Percentiles rank a stretch among this genome's conserved stretches.
phyloP scores from a whole-genome alignment of 2,888 invertebrate species.

The Cryptophagus acutangulus region DNA sequence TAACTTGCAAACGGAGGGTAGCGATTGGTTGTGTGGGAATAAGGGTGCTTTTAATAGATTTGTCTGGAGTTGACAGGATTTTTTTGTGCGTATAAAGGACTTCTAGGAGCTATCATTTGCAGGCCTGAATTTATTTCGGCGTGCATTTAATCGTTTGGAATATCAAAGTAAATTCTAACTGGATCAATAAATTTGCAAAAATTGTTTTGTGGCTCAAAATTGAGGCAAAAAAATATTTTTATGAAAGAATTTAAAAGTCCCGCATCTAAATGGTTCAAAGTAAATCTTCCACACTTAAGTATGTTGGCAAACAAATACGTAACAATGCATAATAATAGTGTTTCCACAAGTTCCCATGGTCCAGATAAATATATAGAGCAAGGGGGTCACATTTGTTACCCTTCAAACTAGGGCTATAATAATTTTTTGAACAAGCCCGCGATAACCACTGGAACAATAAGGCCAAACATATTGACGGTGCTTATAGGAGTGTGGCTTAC shows the following conservation, averaged over 20 bases:
- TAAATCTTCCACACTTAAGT: conserved; percentile 40
- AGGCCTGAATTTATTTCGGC: too few relatives aligned
- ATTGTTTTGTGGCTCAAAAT: too few relatives aligned
- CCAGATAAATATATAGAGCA: conserved; percentile 11
- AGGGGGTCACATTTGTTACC: not conserved
- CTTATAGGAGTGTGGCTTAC: conserved; percentile 45
- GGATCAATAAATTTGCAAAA: too few relatives aligned
- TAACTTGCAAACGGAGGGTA: conserved; percentile 3
- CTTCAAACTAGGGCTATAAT: conserved; percentile 36
- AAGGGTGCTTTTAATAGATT: not conserved
- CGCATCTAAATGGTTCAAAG: too few relatives aligned
- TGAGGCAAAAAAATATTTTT: too few relatives aligned
- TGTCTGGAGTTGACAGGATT: conserved; percentile 4
- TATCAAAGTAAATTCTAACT: too few relatives aligned
- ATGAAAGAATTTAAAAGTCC: too few relatives aligned
- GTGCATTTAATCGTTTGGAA: too few relatives aligned
- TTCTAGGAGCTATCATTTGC: too few relatives aligned
- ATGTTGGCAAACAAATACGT: conserved; percentile 40
- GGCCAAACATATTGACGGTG: conserved; percentile 40
- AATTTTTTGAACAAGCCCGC: conserved; percentile 28
- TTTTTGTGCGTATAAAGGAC: not conserved
- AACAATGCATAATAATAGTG: conserved; percentile 40
- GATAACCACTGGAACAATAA: conserved; percentile 32
- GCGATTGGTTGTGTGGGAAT: not conserved
- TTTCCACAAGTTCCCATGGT: conserved; percentile 38